These are phyloP conservation scores for Corythornis vintsioides DNA, from an alignment of 2,113 vertebrate genomes.

Conservation along the genomic window DNA sequence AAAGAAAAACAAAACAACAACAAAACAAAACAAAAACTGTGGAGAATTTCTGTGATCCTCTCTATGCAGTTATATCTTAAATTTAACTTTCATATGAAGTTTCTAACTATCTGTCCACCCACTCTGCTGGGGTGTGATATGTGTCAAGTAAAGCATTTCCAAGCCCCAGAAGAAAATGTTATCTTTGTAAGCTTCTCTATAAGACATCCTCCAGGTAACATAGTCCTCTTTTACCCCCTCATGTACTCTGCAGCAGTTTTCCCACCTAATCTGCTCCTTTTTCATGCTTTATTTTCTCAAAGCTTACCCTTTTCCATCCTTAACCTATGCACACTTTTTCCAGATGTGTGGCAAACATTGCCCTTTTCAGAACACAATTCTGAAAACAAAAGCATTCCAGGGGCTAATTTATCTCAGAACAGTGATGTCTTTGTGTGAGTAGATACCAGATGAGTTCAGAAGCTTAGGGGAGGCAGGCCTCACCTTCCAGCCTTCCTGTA, in stretches of 20 bases:
- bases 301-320: not conserved
- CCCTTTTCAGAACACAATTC: conserved; percentile 58
- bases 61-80: conserved; percentile 39
- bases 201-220: not conserved
- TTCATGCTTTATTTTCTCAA: conserved; percentile 70
- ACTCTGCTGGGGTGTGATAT: conserved; percentile 60
- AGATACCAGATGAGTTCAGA: conserved; percentile 72
- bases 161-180: conserved; percentile 39
- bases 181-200: conserved; percentile 34
- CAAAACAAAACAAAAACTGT: not conserved
- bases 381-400: conserved; percentile 72
- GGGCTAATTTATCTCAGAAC: conserved; percentile 68
- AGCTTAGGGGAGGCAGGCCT: conserved; percentile 59
- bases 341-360: conserved; percentile 71
- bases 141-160: not conserved
- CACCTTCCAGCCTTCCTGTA: conserved; percentile 52
- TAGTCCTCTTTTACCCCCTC: not conserved
- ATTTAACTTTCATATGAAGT: conserved; percentile 44
- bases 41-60: conserved; percentile 5
- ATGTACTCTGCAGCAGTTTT: conserved; percentile 26
- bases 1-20: not conserved
- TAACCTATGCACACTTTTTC: conserved; percentile 69
- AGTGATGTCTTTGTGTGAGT: conserved; percentile 54
- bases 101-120: conserved; percentile 54
- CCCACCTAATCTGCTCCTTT: conserved; percentile 42